These are phyloP conservation scores for Oplegnathus fasciatus DNA, from an alignment of 2,113 vertebrate genomes.

Conservation along the genomic window DNA sequence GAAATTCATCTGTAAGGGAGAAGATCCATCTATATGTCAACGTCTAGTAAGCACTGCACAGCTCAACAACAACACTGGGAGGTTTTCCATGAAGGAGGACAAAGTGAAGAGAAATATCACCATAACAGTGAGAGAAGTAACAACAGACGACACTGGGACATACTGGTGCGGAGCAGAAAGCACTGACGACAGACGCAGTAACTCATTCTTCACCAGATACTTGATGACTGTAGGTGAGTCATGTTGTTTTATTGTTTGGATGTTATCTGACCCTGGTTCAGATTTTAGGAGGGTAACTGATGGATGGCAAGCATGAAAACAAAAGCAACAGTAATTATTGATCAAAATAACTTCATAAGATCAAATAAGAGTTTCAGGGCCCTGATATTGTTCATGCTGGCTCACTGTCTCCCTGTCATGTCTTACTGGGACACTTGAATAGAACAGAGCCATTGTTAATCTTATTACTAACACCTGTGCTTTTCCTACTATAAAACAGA, in stretches of 20 bases:
- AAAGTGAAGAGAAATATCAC: rapidly evolving
- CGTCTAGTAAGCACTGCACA: rapidly evolving
- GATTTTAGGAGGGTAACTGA: no score
- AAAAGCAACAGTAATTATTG: no score
- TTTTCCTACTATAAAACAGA: no score
- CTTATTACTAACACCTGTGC: no score
- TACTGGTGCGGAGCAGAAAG: constrained; percentile 37
- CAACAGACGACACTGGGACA: neutral
- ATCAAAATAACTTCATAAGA: no score
- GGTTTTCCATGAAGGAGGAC: rapidly evolving
- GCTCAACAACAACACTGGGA: rapidly evolving
- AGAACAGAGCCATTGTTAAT: no score
- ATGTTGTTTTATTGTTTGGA: rapidly evolving
- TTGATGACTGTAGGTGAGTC: constrained; percentile 23
- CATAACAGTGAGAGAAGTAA: constrained; percentile 10
- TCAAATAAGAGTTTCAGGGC: no score
- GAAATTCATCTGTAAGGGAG: constrained; percentile 51
- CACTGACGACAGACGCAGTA: rapidly evolving
- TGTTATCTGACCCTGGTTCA: neutral
- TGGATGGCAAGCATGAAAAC: no score
- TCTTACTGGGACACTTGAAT: no score
- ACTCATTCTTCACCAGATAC: neutral
- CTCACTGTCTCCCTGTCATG: no score
- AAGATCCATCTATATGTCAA: constrained; percentile 6
- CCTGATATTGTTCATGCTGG: no score